Evolutionary conservation across 2,797 vertebrate genomes (phyloP), one percentile per base, ranked within the genome.

Genomic region (Molossus alvarezi): DNA sequence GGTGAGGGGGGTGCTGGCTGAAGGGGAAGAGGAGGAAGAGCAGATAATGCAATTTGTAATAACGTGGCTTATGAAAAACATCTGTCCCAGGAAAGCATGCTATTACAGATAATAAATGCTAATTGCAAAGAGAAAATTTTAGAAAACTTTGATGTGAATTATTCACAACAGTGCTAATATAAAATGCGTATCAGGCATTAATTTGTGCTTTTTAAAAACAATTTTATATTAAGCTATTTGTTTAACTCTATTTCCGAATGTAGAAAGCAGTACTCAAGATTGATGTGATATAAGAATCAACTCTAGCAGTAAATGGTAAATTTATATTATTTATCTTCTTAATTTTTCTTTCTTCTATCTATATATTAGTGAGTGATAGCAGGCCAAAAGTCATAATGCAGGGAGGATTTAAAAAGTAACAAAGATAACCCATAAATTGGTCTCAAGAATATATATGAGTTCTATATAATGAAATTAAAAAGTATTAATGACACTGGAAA

Each of bases 161-260:
- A 96, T 86, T 96, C 89, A 95, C 25, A 95, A 72, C 86, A 94
- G 72, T 29, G 21, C 15, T 88, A 58, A 89, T 67, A 79, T 62
- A 79, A 94, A 64, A 91, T 88, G 45, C 58, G 29, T 51, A 87
- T 72, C 45, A 65, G 37, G 17, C 18, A 91, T 92, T 75, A 48
- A 82, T 51, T 60, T 55, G 65, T 23, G 55, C n/a, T 45, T 73
- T 90, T 90, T 69, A 37, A 37, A 45, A 27, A 88, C 12, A 48
- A 84, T 83, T 94, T 92, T 94, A 69, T 91, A 37, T 92, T 88
- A 83, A 75, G 17, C 55, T 93, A 86, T 60, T 60, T 72, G 33
- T 83, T 94, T 89, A 94, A 79, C 17, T 62, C 15, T 85, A 37
- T 57, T 93, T 71, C 76, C 88, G 81, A 95, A 64, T 58, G 48